Evolutionary conservation across 2,888 invertebrate species (phyloP).

Genomic region (Hypomecis punctinalis): DNA sequence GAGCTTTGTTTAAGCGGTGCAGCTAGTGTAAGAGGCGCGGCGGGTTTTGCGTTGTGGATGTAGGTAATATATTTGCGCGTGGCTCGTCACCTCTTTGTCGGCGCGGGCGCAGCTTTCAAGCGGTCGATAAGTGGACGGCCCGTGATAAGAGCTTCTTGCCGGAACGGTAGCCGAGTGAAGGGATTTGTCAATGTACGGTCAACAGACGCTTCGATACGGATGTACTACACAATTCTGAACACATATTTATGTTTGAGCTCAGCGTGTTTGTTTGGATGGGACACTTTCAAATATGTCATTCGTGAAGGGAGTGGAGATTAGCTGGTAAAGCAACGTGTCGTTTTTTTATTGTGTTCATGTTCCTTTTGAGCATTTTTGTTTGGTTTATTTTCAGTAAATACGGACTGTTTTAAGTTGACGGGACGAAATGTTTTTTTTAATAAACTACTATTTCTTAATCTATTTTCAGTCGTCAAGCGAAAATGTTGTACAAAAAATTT

Average conservation of each 20-base stretch:
- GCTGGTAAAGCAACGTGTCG: conserved; percentile 9
- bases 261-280: conserved; percentile 36
- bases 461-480: too few relatives aligned
- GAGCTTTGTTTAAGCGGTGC: conserved; percentile 40
- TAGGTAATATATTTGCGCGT: conserved; percentile 62
- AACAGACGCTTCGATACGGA: conserved; percentile 53
- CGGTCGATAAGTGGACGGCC: conserved; percentile 71
- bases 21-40: conserved; percentile 46
- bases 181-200: conserved; percentile 81
- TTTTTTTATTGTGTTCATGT: conserved; percentile 2
- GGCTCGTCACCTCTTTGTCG: conserved; percentile 80
- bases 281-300: conserved; percentile 25
- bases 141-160: conserved; percentile 67
- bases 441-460: too few relatives aligned
- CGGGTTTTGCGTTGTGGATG: conserved; percentile 45
- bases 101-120: conserved; percentile 69
- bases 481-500: too few relatives aligned
- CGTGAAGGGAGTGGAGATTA: conserved; percentile 17
- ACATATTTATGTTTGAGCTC: conserved; percentile 40
- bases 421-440: too few relatives aligned
- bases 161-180: conserved; percentile 76
- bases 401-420: too few relatives aligned
- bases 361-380: not conserved
- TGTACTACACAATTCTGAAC: conserved; percentile 25
- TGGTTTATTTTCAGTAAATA: not conserved